Base-by-base conservation (phyloP, 2,888 invertebrate genomes). In the Caenorhabditis becei region DNA sequence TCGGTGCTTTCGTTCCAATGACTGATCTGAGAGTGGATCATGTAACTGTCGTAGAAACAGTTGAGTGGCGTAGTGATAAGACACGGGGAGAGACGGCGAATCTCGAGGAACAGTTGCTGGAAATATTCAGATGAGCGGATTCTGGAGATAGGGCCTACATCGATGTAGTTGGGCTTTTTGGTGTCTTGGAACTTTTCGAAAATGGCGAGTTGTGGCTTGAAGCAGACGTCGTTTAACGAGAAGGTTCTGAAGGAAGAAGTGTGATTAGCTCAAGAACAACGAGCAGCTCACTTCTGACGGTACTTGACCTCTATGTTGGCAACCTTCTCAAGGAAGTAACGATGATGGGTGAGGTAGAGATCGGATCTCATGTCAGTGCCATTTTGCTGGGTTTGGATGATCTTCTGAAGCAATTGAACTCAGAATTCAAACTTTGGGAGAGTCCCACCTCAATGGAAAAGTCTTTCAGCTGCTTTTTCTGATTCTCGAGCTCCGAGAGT, bases 1-100 rank as follows among this genome's bases (percentile, higher is more conserved):
- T 80, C 74, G 0, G 28, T 53, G 1, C 28, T 35, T 0, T 18
- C 1, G 32, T 47, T 75, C 80, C 80, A 80, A 11, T 26, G 23
- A 32, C 63, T 63, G 11, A 80, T 70, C n/a, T 65, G 35, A 11
- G 53, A 26, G 26, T 75, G 63, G 14, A 80, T 32, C 23, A 23
- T 28, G 28, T 58, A 70, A n/a, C 44, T 56, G 24, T 80, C 80
- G 47, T 65, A 28, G 53, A 65, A 80, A 28, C 80, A 80, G 23
- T 80, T 80, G 18, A 80, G 53, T 14, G 80, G 75, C 16, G 74
- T 65, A 4, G 51, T 51, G n/a, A 80, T 69, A 20, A 80, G 63
- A 32, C 80, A 80, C 5, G 80, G 80, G 2, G 80, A 80, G 4
- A 69, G 53, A 14, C 63, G 63, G 16, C 28, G 37, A 32, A 65